Percentiles rank a stretch among this genome's conserved stretches.
Conservation (phyloP, 1,140 invertebrate genomes). For the Brachionus koreanus region DNA sequence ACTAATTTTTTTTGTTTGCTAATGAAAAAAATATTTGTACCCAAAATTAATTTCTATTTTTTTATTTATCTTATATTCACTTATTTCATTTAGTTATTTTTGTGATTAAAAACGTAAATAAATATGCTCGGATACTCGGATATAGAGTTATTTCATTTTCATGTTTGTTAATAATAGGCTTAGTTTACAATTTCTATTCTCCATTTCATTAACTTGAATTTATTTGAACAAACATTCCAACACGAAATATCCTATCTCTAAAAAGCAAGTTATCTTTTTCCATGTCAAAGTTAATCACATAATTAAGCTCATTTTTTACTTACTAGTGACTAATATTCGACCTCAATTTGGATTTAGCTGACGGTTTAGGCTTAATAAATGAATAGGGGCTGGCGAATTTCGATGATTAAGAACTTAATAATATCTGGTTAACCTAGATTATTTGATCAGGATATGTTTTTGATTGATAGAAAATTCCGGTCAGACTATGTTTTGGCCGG, state of each 20-base stretch:
- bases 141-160: neutral
- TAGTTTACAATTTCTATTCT: neutral
- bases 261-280: neutral
- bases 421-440: neutral
- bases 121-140: neutral
- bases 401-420: neutral
- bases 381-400: neutral
- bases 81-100: neutral
- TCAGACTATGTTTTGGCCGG: neutral
- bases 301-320: neutral
- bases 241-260: neutral
- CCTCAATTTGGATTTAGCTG: neutral
- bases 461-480: neutral
- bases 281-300: neutral
- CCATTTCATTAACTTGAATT: neutral
- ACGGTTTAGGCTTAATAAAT: neutral
- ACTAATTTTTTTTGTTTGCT: neutral
- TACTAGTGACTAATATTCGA: neutral
- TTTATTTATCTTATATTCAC: neutral
- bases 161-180: neutral
- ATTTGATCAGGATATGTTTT: neutral
- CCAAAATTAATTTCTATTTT: neutral
- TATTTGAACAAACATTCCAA: neutral
- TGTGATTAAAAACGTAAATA: conserved; percentile 5
- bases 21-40: conserved; percentile 4